Evolutionary conservation across 2,113 vertebrate genomes (phyloP).

Genomic region (Corythoichthys haematopterus): DNA sequence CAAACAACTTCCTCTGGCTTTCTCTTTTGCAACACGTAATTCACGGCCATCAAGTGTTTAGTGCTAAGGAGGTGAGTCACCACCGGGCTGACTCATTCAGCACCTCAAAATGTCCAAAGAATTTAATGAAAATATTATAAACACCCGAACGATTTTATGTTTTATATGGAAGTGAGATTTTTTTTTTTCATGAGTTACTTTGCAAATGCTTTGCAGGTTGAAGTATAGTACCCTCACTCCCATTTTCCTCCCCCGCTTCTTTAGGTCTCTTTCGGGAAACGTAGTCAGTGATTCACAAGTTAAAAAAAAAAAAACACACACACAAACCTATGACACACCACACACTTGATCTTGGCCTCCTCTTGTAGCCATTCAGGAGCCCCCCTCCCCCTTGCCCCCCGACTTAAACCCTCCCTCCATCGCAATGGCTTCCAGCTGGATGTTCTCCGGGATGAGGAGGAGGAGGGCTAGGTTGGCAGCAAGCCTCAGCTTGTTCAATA

Average conservation of each 20-base stretch:
- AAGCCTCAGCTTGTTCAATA: slow-evolving; percentile 27
- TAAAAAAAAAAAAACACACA: background rate
- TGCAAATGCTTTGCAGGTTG: background rate
- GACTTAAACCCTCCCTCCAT: slow-evolving; percentile 55
- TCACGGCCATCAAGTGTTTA: background rate
- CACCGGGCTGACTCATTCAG: background rate
- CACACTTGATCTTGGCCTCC: slow-evolving; percentile 26
- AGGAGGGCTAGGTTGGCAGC: slow-evolving; percentile 49
- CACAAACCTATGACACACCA: slow-evolving; percentile 17
- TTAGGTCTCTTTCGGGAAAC: slow-evolving; percentile 6
- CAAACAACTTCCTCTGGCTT: background rate
- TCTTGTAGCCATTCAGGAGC: slow-evolving; percentile 4
- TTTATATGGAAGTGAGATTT: background rate
- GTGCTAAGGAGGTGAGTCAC: slow-evolving; percentile 1
- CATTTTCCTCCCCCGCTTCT: background rate
- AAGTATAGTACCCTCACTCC: background rate
- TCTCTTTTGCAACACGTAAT: background rate
- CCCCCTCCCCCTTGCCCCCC: slow-evolving; percentile 33
- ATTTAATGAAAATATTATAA: background rate
- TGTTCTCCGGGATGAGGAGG: slow-evolving; percentile 45
- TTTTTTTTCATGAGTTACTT: background rate
- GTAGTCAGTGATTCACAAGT: slow-evolving; percentile 34
- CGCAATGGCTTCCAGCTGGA: slow-evolving; percentile 69
- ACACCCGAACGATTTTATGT: background rate
- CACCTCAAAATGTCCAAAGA: background rate